These are phyloP conservation scores for Calliopsis andreniformis DNA, from an alignment of 1,140 invertebrate genomes.

Conservation along the genomic window DNA sequence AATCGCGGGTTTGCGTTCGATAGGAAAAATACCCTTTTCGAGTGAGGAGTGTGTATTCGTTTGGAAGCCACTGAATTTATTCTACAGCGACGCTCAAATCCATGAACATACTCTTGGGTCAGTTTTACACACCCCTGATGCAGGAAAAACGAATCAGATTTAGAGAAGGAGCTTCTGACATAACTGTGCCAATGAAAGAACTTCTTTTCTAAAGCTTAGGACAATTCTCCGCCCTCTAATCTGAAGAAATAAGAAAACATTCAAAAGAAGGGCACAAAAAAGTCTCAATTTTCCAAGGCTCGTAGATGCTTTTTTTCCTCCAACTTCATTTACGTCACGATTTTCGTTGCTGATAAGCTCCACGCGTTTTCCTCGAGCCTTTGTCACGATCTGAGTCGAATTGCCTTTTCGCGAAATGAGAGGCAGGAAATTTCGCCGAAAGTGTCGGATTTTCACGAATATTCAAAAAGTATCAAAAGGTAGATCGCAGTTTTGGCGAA, in stretches of 20 bases:
- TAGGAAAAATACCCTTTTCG: not conserved
- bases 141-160: slow-evolving; percentile 7
- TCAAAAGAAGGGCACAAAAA: not conserved
- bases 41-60: no score
- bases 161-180: slow-evolving; percentile 16
- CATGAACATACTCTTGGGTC: slow-evolving; percentile 13
- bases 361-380: not conserved
- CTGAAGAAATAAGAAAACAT: not conserved
- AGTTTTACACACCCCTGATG: slow-evolving; percentile 20
- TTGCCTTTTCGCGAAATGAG: no score
- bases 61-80: not conserved
- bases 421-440: no score
- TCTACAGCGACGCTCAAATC: not conserved
- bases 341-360: not conserved
- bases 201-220: slow-evolving; percentile 13
- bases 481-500: slow-evolving; percentile 12
- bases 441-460: not conserved
- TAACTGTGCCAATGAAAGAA: slow-evolving; percentile 15
- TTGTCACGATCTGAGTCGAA: not conserved
- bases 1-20: not conserved
- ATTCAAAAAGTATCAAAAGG: not conserved
- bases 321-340: not conserved
- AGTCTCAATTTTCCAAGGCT: not conserved
- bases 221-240: not conserved
- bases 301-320: not conserved